Conservation (phyloP, 2,888 invertebrate genomes). For the Drosophila villosipedis region DNA sequence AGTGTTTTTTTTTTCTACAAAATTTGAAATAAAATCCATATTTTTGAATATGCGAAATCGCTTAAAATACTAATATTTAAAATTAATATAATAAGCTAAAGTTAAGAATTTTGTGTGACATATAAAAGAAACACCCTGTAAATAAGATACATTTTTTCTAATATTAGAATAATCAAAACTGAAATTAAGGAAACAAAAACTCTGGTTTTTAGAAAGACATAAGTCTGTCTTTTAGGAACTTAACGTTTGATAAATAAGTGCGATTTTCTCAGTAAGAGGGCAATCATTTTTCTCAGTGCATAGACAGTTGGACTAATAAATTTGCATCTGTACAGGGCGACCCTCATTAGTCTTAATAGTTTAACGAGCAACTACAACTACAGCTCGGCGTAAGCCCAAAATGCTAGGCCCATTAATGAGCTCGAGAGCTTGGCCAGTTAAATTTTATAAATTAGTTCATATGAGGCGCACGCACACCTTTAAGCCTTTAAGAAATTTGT, state of each 20-base stretch:
- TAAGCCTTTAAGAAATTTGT: conserved; percentile 67
- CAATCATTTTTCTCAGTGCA: not conserved
- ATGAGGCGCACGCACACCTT: conserved; percentile 56
- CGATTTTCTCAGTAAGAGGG: not conserved
- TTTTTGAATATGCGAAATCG: not conserved
- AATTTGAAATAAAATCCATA: not conserved
- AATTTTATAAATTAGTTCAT: conserved; percentile 68
- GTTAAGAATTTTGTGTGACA: fast-evolving
- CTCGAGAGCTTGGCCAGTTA: conserved; percentile 43
- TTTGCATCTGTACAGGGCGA: conserved; percentile 54
- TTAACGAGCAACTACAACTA: conserved; percentile 57
- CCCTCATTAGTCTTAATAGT: conserved; percentile 80
- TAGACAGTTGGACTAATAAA: conserved; percentile 45
- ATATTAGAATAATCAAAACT: not conserved
- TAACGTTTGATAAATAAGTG: not conserved
- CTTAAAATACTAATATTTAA: not conserved
- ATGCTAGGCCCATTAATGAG: conserved; percentile 63
- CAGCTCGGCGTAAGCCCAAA: not conserved
- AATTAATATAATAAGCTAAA: not conserved
- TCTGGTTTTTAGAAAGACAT: not conserved
- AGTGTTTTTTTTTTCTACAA: no score
- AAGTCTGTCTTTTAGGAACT: not conserved
- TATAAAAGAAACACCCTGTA: not conserved
- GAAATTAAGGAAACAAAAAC: not conserved
- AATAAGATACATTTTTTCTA: fast-evolving